These are phyloP conservation scores for Carcina quercana DNA, from an alignment of 2,888 invertebrate genomes.

Conservation along the genomic window DNA sequence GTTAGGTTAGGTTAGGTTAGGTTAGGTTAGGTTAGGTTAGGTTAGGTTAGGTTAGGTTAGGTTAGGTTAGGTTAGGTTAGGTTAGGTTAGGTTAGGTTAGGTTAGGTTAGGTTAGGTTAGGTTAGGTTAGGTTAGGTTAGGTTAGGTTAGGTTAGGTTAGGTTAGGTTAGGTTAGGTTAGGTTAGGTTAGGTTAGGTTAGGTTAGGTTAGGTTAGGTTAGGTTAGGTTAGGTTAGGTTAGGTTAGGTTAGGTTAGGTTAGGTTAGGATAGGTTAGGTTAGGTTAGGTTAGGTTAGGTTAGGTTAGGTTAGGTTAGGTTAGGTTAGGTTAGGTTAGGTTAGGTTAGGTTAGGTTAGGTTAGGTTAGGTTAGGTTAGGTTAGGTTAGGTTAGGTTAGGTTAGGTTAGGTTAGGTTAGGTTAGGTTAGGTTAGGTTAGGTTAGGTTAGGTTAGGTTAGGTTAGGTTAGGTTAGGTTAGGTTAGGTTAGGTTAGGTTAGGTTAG, in stretches of 20 bases:
- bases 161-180: slow-evolving; percentile 16
- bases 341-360: slow-evolving; percentile 18
- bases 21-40: slow-evolving; percentile 14
- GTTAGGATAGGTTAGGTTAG: slow-evolving; percentile 25
- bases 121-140: slow-evolving; percentile 14
- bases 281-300: slow-evolving; percentile 22
- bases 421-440: slow-evolving; percentile 19
- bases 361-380: slow-evolving; percentile 21
- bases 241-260: slow-evolving; percentile 22
- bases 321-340: slow-evolving; percentile 12
- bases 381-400: slow-evolving; percentile 24
- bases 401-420: slow-evolving; percentile 23
- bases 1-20: slow-evolving; percentile 9
- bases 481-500: slow-evolving; percentile 9
- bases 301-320: slow-evolving; percentile 10
- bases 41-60: slow-evolving; percentile 14
- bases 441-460: slow-evolving; percentile 10
- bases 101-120: slow-evolving; percentile 15
- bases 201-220: slow-evolving; percentile 14
- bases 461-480: slow-evolving; percentile 8
- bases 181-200: slow-evolving; percentile 17
- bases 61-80: slow-evolving; percentile 17
- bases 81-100: slow-evolving; percentile 12
- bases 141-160: slow-evolving; percentile 16
- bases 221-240: slow-evolving; percentile 19